phyloP scores from a whole-genome alignment of 2,797 vertebrate species.

The Fratercula arctica region DNA sequence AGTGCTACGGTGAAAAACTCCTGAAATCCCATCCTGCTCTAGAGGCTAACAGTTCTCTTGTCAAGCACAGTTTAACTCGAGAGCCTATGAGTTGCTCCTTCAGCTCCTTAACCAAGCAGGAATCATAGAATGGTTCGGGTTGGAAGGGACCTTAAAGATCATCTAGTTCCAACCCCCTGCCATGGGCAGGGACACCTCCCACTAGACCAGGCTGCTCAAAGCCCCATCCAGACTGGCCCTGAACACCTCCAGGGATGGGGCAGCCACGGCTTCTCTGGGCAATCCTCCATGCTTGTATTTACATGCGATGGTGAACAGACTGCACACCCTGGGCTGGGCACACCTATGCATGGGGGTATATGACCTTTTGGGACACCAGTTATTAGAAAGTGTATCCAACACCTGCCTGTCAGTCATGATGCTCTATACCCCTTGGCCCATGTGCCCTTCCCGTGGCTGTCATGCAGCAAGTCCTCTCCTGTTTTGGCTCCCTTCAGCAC shows the following conservation, averaged over 20 bases:
- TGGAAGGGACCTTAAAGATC: neutral
- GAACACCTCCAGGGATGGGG: neutral
- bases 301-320: neutral
- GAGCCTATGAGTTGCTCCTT: neutral
- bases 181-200: neutral
- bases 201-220: neutral
- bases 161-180: neutral
- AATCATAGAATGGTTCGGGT: neutral
- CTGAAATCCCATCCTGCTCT: neutral
- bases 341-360: rapidly evolving
- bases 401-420: neutral
- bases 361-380: rapidly evolving
- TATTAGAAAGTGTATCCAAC: neutral
- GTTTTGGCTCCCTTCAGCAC: rapidly evolving
- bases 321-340: neutral
- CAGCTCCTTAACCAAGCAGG: neutral
- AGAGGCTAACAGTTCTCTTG: neutral
- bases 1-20: neutral
- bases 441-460: rapidly evolving
- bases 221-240: neutral
- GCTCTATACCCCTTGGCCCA: neutral
- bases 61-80: neutral
- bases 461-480: neutral
- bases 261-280: neutral
- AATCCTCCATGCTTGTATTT: neutral